These are phyloP conservation scores for Meteorus sp. DNA, from an alignment of 1,140 invertebrate species.

Conservation along the genomic window DNA sequence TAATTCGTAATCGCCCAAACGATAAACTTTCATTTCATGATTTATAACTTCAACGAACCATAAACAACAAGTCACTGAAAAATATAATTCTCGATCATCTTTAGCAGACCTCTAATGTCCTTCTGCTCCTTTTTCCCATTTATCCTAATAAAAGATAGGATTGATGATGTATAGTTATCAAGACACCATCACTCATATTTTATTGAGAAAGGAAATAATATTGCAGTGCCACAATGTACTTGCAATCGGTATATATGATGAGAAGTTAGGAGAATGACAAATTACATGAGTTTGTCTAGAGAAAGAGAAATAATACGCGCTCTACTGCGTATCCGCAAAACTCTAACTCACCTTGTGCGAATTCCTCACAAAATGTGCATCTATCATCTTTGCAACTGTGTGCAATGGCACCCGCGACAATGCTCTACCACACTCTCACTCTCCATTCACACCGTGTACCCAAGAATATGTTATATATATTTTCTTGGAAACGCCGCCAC, in stretches of 20 bases:
- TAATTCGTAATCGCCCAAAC: too few relatives aligned
- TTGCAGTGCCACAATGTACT: constrained; percentile 30
- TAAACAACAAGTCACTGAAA: too few relatives aligned
- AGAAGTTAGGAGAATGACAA: constrained; percentile 44
- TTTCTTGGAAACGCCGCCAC: background rate
- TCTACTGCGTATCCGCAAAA: constrained; percentile 6
- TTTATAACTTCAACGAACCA: too few relatives aligned
- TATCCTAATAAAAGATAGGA: too few relatives aligned
- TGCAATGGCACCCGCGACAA: constrained; percentile 28
- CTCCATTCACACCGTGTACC: background rate
- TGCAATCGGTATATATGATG: constrained; percentile 31
- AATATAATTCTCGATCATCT: too few relatives aligned
- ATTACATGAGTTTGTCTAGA: constrained; percentile 50
- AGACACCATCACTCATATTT: too few relatives aligned
- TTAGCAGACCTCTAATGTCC: too few relatives aligned
- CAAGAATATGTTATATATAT: background rate
- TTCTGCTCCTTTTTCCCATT: too few relatives aligned
- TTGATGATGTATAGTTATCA: too few relatives aligned
- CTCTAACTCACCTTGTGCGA: constrained; percentile 26
- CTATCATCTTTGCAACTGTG: constrained; percentile 50
- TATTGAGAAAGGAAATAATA: constrained; percentile 21
- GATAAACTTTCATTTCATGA: too few relatives aligned
- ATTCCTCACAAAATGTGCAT: constrained; percentile 39
- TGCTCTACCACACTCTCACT: constrained; percentile 17
- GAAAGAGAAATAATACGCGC: constrained; percentile 6